Evolutionary conservation across 2,888 invertebrate genomes (phyloP), one percentile per base, ranked within the genome.

Genomic region (Sylvicola cinctus): DNA sequence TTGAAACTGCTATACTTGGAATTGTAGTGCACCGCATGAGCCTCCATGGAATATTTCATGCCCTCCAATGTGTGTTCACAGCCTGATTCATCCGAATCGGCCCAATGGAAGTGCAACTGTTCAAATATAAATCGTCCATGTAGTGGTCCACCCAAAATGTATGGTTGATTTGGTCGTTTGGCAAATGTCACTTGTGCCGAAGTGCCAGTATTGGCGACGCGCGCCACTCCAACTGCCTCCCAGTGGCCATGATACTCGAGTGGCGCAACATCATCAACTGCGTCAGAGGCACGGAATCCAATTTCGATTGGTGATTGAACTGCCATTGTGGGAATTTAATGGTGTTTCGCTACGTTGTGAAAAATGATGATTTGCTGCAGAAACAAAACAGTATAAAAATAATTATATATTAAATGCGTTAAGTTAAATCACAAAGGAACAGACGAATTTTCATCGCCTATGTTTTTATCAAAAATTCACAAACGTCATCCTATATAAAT

Each of bases 81-180:
- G 11, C 81, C 81, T 26, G 70, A 70, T 45, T 70, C 71, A 44
- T 76, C 73, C 33, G 70, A 69, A 15, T 74, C 72, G 2, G 73
- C 71, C 80, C 81, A 81, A 52, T 83, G 81, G 52, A 81, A 80
- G 55, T 81, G 81, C 52, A 80, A 62, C 50, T 81, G 79, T 43
- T 76, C 75, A 40, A 80, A 76, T 36, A 73, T 64, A 45, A 70
- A 78, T 39, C 69, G 68, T 33, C 72, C 68, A 35, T 59, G 60
- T 6, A 76, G 54, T 1, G 74, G 74, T 0, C 75, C 76, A 0
- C 74, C 75, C 31, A 61, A 58, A 3, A 76, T 54, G 17, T 63
- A 62, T 0, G 75, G 75, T 3, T 65, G 54, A 31, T 65, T 61
- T 36, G 49, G 49, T 6, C 64, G 57, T 11, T 70, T 61, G 37